These are phyloP conservation scores for Incurvaria masculella DNA, from an alignment of 2,888 invertebrate species.

Conservation along the genomic window DNA sequence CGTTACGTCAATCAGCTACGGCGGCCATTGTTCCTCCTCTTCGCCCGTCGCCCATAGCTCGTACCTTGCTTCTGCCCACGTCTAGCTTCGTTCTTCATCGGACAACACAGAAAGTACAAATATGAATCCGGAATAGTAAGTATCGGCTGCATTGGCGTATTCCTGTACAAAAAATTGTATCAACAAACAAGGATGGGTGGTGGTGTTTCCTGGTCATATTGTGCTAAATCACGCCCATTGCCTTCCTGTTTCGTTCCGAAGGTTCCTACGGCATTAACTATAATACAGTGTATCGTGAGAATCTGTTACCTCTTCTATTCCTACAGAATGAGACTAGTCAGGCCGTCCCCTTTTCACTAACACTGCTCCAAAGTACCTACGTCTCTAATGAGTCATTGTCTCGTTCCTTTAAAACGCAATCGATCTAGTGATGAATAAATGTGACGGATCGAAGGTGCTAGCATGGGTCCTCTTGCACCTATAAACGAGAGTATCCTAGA, in stretches of 20 bases:
- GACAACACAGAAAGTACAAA: constrained; percentile 45
- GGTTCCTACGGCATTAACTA: too few species aligned
- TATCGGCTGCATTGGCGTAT: constrained; percentile 39
- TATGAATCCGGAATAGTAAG: constrained; percentile 86
- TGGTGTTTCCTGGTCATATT: constrained; percentile 39
- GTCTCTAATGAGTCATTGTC: too few species aligned
- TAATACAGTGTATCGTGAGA: too few species aligned
- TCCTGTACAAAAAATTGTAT: constrained; percentile 36
- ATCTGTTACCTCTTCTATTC: too few species aligned
- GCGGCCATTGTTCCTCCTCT: neutral
- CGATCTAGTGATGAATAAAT: too few species aligned
- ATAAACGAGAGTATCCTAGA: too few species aligned
- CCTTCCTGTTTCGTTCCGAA: constrained; percentile 18
- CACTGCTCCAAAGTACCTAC: too few species aligned
- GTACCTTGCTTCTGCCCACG: neutral
- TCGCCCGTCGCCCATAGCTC: neutral
- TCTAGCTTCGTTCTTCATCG: constrained; percentile 24
- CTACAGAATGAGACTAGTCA: too few species aligned
- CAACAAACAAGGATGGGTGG: constrained; percentile 28
- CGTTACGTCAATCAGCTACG: neutral
- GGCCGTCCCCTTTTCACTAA: too few species aligned
- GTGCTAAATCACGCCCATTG: constrained; percentile 3
- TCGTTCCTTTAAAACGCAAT: too few species aligned
- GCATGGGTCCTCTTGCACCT: too few species aligned
- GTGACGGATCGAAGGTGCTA: too few species aligned